phyloP scores from a whole-genome alignment of 2,888 invertebrate genomes.

The Epinotia ramella region DNA sequence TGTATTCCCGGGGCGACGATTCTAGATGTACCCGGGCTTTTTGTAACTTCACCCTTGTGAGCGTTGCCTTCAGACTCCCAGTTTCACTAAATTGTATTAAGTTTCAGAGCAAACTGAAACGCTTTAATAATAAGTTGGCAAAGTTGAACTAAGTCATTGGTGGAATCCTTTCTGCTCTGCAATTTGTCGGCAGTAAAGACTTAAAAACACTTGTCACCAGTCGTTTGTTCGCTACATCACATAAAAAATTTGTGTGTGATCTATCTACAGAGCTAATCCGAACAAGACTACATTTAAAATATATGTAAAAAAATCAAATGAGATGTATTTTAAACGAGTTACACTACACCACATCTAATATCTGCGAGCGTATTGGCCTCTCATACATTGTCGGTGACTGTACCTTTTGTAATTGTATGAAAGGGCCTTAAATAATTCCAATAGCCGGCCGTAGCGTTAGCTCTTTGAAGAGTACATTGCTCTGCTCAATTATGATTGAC shows the following conservation, averaged over 20 bases:
- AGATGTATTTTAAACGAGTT: neutral
- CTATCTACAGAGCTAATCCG: too few relatives aligned
- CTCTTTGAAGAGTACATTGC: constrained; percentile 41
- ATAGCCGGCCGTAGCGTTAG: constrained; percentile 31
- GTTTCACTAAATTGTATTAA: constrained; percentile 23
- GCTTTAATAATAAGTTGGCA: constrained; percentile 27
- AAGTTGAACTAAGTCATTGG: constrained; percentile 16
- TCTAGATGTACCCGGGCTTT: constrained; percentile 24
- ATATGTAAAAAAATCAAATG: neutral
- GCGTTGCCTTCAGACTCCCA: constrained; percentile 12
- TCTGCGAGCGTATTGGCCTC: too few relatives aligned
- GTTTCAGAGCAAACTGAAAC: constrained; percentile 22
- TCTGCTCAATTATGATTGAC: constrained; percentile 69
- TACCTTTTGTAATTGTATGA: constrained; percentile 29
- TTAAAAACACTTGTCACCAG: neutral
- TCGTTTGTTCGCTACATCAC: too few relatives aligned
- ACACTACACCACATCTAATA: too few relatives aligned
- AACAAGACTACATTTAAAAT: too few relatives aligned
- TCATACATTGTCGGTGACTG: neutral
- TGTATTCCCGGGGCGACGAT: constrained; percentile 30
- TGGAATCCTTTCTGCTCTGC: neutral
- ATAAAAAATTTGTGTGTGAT: too few relatives aligned
- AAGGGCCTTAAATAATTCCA: constrained; percentile 34
- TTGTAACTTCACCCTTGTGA: constrained; percentile 27
- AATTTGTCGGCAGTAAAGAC: neutral